phyloP scores from a whole-genome alignment of 2,113 vertebrate species.

The Onychostoma macrolepis region DNA sequence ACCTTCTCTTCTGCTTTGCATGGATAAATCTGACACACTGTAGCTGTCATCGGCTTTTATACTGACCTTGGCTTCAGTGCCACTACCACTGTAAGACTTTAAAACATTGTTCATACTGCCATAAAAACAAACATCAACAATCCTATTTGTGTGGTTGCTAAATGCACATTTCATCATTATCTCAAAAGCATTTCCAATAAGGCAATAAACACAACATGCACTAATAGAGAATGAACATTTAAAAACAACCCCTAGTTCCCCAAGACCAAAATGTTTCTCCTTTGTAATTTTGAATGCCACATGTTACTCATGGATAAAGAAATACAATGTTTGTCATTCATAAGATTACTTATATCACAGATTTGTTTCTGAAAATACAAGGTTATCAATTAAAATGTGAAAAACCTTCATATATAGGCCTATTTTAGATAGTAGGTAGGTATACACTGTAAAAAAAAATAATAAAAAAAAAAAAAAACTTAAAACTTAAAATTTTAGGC shows the following conservation, averaged over 20 bases:
- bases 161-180: slow-evolving; percentile 72
- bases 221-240: not conserved
- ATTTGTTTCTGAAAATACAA: not conserved
- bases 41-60: slow-evolving; percentile 58
- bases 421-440: not conserved
- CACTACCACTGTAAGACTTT: slow-evolving; percentile 48
- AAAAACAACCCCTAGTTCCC: not conserved
- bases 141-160: slow-evolving; percentile 67
- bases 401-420: not conserved
- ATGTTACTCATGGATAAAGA: not conserved
- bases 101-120: slow-evolving; percentile 55
- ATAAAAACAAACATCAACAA: slow-evolving; percentile 63
- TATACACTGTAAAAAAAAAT: no score
- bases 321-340: not conserved
- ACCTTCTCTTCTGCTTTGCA: slow-evolving; percentile 34
- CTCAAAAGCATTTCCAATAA: slow-evolving; percentile 33
- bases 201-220: slow-evolving; percentile 5
- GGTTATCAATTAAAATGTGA: not conserved
- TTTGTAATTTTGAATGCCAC: slow-evolving; percentile 48
- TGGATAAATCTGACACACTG: slow-evolving; percentile 24
- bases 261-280: not conserved
- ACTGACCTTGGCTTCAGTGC: slow-evolving; percentile 49
- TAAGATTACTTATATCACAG: not conserved
- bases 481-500: no score
- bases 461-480: no score